Evolutionary conservation across 2,113 vertebrate genomes (phyloP).

Genomic region (Macroglossus sobrinus): DNA sequence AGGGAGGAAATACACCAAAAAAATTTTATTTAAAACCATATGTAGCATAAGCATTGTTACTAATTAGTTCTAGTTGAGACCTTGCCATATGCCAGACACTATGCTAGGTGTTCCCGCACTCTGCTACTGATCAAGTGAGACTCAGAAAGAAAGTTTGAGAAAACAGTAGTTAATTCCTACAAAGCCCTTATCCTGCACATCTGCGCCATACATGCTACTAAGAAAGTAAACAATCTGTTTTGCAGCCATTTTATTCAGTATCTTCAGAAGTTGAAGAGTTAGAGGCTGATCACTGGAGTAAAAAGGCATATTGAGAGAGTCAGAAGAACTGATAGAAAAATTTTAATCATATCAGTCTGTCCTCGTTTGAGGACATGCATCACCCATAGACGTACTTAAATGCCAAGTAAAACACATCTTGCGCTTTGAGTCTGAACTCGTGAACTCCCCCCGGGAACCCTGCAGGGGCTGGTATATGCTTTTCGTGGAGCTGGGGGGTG

Average conservation of each 20-base stretch:
- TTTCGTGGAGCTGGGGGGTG: constrained; percentile 76
- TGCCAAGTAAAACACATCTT: constrained; percentile 81
- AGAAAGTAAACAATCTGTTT: not conserved
- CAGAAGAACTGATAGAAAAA: constrained; percentile 62
- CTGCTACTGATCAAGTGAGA: not conserved
- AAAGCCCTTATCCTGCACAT: not conserved
- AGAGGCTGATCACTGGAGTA: not conserved
- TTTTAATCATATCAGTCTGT: constrained; percentile 70
- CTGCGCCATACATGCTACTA: not conserved
- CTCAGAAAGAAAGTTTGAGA: not conserved
- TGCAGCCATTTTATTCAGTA: not conserved
- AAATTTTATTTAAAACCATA: not conserved
- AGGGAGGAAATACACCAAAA: constrained; percentile 15
- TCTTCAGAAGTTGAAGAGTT: not conserved
- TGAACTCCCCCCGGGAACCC: constrained; percentile 76
- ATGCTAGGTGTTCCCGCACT: not conserved
- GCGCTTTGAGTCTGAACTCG: constrained; percentile 77
- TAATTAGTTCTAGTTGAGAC: not conserved
- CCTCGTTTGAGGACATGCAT: constrained; percentile 75
- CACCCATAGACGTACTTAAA: constrained; percentile 72
- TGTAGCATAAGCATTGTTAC: not conserved
- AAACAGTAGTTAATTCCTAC: not conserved
- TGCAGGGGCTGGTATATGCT: constrained; percentile 75
- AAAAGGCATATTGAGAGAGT: constrained; percentile 51
- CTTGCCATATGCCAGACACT: not conserved